Conservation (phyloP, 2,113 vertebrate genomes). For the Gallinago undulata region DNA sequence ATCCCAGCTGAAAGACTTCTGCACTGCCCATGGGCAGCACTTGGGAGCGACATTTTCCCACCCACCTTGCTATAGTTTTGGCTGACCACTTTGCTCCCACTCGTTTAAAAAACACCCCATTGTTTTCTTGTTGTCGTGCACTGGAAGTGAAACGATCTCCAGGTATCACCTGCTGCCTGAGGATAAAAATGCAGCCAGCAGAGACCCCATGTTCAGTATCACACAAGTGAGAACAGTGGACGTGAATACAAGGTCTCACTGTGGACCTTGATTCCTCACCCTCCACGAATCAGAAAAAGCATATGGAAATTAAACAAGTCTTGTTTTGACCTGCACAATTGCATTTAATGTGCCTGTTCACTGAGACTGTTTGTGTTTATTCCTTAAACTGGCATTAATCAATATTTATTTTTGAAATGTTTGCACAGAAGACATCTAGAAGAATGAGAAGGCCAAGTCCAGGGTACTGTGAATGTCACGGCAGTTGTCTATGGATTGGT, state of each 20-base stretch:
- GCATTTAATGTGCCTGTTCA: neutral
- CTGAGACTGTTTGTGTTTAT: neutral
- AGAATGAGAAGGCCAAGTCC: neutral
- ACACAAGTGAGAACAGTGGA: neutral
- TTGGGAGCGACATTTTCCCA: neutral
- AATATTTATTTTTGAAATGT: neutral
- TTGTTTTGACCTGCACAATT: neutral
- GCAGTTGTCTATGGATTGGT: neutral
- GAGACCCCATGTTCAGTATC: neutral
- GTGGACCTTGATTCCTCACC: neutral
- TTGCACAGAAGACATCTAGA: neutral
- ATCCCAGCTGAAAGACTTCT: neutral
- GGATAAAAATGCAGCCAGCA: neutral
- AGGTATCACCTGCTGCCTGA: neutral
- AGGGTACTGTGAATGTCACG: neutral
- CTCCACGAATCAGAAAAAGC: neutral
- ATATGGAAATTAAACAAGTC: neutral
- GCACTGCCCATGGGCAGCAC: fast-evolving
- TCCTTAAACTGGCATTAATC: slow-evolving; percentile 10
- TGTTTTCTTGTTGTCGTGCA: neutral
- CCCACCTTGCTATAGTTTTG: neutral
- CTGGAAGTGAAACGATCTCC: neutral
- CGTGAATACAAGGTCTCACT: neutral
- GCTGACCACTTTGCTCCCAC: neutral
- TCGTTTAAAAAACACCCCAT: neutral